Conservation (phyloP, 2,888 invertebrate species). For the Athalia cordata region DNA sequence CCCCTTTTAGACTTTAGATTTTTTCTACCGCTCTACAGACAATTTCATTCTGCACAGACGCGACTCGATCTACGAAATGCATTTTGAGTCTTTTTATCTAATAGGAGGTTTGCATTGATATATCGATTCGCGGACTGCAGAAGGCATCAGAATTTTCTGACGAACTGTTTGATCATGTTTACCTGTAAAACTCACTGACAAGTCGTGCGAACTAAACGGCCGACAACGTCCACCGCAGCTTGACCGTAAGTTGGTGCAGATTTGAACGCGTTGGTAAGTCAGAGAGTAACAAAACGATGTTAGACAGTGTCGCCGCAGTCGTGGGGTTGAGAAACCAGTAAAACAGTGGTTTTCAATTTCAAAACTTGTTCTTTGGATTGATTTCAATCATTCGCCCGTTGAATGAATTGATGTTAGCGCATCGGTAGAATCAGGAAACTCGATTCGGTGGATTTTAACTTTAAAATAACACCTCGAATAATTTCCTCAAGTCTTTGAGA, state of each 20-base stretch:
- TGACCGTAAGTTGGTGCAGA: slow-evolving; percentile 27
- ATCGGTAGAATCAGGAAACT: background rate
- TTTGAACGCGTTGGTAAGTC: slow-evolving; percentile 26
- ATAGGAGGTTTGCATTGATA: background rate
- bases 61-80: background rate
- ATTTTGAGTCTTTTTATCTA: background rate
- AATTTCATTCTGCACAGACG: background rate
- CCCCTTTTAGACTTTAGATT: slow-evolving; percentile 4
- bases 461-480: no score
- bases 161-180: background rate
- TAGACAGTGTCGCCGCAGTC: slow-evolving; percentile 28
- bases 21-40: slow-evolving; percentile 20
- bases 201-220: slow-evolving; percentile 10
- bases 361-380: background rate
- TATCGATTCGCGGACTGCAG: background rate
- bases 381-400: background rate
- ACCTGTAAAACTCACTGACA: background rate
- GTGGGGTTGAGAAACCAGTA: slow-evolving; percentile 28
- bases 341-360: slow-evolving; percentile 10
- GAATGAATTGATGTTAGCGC: background rate
- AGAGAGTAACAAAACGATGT: slow-evolving; percentile 8
- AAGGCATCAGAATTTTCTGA: background rate
- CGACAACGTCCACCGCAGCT: slow-evolving; percentile 30
- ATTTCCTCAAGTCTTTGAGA: background rate
- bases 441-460: background rate